Conservation (phyloP, 30 jellyfish, hydroid and myxozoan genomes). For the Hydractinia echinata region DNA sequence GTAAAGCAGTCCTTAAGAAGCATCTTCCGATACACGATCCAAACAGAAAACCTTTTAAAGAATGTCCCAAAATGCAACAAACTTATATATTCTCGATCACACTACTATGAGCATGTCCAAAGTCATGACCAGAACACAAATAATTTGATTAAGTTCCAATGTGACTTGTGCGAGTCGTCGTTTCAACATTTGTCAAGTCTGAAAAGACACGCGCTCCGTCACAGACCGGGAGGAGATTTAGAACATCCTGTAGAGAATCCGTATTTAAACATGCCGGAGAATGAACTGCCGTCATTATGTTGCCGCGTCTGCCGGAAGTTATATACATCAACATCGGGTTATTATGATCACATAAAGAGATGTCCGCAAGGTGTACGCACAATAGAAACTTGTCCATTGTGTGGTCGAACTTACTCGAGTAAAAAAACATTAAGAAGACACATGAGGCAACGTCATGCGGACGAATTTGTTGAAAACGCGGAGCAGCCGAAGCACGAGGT, state of each 20-base stretch:
- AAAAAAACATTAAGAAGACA: conserved; percentile 8
- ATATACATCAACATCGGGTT: conserved; percentile 16
- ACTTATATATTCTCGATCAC: background rate
- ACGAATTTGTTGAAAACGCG: background rate
- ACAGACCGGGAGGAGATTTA: conserved; percentile 29
- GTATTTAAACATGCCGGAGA: conserved; percentile 3
- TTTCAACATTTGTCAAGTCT: conserved; percentile 21
- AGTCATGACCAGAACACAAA: background rate
- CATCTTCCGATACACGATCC: conserved; percentile 17
- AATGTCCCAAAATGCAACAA: conserved; percentile 20
- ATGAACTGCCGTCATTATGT: background rate
- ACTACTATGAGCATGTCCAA: conserved; percentile 14
- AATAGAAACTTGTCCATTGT: background rate
- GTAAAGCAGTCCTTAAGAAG: background rate
- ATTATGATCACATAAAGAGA: conserved; percentile 18
- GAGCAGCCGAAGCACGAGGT: background rate
- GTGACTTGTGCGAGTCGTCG: conserved; percentile 19
- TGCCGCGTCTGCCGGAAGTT: conserved; percentile 21
- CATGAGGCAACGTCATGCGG: conserved; percentile 13
- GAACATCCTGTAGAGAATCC: conserved; percentile 22
- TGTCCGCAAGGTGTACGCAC: conserved; percentile 13
- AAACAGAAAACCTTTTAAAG: background rate
- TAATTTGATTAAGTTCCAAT: background rate
- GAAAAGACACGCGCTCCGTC: conserved; percentile 18
- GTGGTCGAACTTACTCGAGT: background rate